These are phyloP conservation scores for Anhinga anhinga DNA, from an alignment of 2,113 vertebrate species.

Conservation along the genomic window DNA sequence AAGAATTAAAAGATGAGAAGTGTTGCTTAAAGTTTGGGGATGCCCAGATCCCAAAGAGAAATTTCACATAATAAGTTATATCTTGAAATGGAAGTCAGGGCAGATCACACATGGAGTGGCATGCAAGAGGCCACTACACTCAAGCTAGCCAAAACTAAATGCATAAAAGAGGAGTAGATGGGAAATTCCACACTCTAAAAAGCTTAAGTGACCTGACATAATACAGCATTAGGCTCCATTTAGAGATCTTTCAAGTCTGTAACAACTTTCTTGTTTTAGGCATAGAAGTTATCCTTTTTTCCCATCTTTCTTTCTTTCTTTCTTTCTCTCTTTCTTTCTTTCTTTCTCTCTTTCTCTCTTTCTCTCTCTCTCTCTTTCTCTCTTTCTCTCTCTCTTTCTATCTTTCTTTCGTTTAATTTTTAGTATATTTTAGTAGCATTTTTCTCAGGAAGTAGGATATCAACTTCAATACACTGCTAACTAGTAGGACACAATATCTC, in stretches of 20 bases:
- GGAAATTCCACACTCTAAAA: not conserved
- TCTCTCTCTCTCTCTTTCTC: too few relatives aligned
- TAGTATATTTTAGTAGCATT: not conserved
- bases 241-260: not conserved
- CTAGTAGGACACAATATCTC: not conserved
- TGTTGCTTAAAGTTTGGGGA: not conserved
- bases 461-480: not conserved
- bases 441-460: not conserved
- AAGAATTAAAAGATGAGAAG: not conserved
- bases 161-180: not conserved
- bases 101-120: not conserved
- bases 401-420: not conserved
- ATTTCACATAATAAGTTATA: not conserved
- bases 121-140: not conserved
- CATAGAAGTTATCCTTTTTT: not conserved
- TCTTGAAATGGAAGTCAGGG: not conserved
- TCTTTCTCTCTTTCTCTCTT: too few relatives aligned
- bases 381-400: too few relatives aligned
- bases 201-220: not conserved
- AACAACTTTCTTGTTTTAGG: not conserved
- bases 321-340: too few relatives aligned
- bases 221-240: not conserved
- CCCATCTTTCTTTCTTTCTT: too few relatives aligned
- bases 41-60: not conserved
- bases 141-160: not conserved